Base-by-base conservation (phyloP, 2,888 invertebrate genomes). In the Callimorpha dominula region DNA sequence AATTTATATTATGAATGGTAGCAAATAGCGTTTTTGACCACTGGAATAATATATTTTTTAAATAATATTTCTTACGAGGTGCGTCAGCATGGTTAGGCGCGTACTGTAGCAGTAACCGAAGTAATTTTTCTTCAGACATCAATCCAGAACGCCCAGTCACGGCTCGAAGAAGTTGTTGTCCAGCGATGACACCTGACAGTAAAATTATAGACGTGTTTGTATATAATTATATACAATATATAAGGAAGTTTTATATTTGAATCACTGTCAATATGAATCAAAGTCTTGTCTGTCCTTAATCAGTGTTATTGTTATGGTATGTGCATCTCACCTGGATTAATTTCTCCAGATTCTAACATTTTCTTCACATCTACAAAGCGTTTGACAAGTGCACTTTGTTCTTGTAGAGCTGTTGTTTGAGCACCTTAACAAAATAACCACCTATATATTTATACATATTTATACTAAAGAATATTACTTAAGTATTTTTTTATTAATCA, bases 331-430 rank as follows among this genome's bases (percentile, higher is more conserved):
- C 95, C 95, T 82, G 94, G 80, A 78, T 92, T 93, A 54, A 91
- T 88, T 84, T 97, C 96, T 7, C 96, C 96, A 67, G 96, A 86
- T 87, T 96, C 96, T 76, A 96, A 94, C 43, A 96, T 91, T 80
- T 96, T 95, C 82, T 95, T 96, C 15, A 96, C 92, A 81, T 97
- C 97, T 57, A 96, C 90, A 84, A 94, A 96, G 50, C 96, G 92
- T 87, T 96, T 96, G 0, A 97, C 95, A 52, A 96, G 88, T 8
- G 95, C 91, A 79, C 96, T 93, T 84, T 96, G 96, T 78, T 96
- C 96, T 84, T 96, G 96, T 8, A 97, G 86, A 1, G 95, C 95
- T 77, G 92, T 90, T 62, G 91, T 93, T 87, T 95, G 95, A n/a
- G 92, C 88, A 72, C 92, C 95, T 95, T 79, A 62, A 86, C 85